Conservation (phyloP, 2,888 invertebrate genomes). For the Fragum fragum region DNA sequence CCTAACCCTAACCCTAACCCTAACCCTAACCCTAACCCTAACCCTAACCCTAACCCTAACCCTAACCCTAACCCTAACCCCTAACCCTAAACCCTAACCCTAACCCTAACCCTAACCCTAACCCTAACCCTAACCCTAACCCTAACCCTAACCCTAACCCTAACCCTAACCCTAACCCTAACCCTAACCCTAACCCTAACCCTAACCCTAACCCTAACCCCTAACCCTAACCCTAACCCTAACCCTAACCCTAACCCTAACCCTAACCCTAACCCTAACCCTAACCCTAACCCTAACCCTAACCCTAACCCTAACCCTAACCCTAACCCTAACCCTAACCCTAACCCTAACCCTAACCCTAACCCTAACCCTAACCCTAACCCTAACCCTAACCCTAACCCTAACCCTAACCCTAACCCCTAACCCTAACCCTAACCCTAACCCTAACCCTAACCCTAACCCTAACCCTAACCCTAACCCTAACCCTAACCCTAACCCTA, state of each 20-base stretch:
- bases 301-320: slow-evolving; percentile 63
- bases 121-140: slow-evolving; percentile 65
- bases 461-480: slow-evolving; percentile 65
- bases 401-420: no score
- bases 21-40: slow-evolving; percentile 62
- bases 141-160: slow-evolving; percentile 71
- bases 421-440: slow-evolving; percentile 57
- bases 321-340: slow-evolving; percentile 63
- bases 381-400: slow-evolving; percentile 36
- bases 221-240: slow-evolving; percentile 57
- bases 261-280: slow-evolving; percentile 43
- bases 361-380: slow-evolving; percentile 60
- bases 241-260: slow-evolving; percentile 56
- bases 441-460: slow-evolving; percentile 62
- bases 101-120: slow-evolving; percentile 63
- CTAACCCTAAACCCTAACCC: slow-evolving; percentile 62
- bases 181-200: slow-evolving; percentile 73
- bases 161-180: slow-evolving; percentile 74
- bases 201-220: slow-evolving; percentile 69
- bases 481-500: slow-evolving; percentile 64
- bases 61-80: slow-evolving; percentile 58
- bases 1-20: slow-evolving; percentile 68
- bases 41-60: slow-evolving; percentile 30
- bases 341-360: slow-evolving; percentile 60
- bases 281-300: slow-evolving; percentile 45